A percentile compares a stretch with the other conserved stretches of the same genome.
These are phyloP conservation scores for Spea multiplicata DNA, from an alignment of 2,113 vertebrate genomes.

Conservation along the genomic window DNA sequence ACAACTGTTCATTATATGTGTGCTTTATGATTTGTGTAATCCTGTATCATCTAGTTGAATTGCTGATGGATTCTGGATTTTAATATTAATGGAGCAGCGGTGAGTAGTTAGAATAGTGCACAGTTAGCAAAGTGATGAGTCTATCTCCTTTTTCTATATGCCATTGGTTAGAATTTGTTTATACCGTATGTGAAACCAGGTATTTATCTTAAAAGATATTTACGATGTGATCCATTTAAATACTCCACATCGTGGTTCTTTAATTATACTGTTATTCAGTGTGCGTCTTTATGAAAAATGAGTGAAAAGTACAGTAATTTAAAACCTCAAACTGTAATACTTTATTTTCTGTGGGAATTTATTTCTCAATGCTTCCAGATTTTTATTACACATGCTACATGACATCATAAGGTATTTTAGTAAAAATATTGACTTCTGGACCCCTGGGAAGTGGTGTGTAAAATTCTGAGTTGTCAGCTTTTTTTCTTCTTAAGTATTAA, in stretches of 20 bases:
- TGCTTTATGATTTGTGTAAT: no score
- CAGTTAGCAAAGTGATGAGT: no score
- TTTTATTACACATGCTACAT: not conserved
- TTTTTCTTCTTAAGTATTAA: not conserved
- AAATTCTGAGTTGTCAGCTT: no score
- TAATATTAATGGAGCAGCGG: no score
- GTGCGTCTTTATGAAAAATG: not conserved
- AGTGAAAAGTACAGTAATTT: not conserved
- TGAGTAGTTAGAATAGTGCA: no score
- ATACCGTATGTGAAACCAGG: no score
- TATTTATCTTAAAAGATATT: no score
- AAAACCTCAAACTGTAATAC: not conserved
- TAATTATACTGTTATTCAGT: not conserved
- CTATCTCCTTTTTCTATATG: no score
- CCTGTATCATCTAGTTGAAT: no score
- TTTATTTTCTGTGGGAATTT: not conserved
- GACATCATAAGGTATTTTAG: not conserved
- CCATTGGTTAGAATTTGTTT: no score
- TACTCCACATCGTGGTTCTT: not conserved
- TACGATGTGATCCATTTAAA: not conserved
- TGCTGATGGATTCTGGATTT: no score
- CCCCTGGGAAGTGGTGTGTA: not conserved
- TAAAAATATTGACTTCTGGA: not conserved
- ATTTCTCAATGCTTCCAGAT: not conserved
- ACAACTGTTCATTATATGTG: no score